A percentile compares a stretch with the other conserved stretches of the same genome.
Conservation (phyloP, 2,113 vertebrate genomes). For the Nothocercus nigrocapillus region DNA sequence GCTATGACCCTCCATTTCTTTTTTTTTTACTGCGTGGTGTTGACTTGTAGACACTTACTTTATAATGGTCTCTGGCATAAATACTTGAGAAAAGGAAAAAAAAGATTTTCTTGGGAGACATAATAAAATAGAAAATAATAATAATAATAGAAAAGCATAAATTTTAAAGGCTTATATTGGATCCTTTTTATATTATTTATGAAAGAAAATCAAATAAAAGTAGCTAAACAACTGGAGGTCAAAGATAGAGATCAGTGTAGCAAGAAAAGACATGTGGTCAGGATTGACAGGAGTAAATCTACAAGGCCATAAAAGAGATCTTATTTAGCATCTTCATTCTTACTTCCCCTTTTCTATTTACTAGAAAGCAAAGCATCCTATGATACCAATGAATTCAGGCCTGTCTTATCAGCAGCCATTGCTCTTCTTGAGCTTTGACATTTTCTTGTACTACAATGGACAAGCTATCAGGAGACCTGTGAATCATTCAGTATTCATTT, state of each 20-base stretch:
- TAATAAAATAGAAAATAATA: neutral
- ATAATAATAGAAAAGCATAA: neutral
- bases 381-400: neutral
- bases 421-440: neutral
- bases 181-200: neutral
- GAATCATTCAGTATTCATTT: constrained; percentile 22
- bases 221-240: neutral
- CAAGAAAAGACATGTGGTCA: neutral
- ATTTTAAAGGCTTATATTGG: neutral
- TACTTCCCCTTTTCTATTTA: neutral
- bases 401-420: neutral
- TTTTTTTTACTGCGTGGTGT: neutral
- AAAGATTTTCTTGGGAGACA: neutral
- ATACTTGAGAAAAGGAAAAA: neutral
- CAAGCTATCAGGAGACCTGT: neutral
- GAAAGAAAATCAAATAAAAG: neutral
- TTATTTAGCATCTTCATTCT: neutral
- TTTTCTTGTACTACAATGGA: neutral
- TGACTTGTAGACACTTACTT: neutral
- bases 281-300: neutral
- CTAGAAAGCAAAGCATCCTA: neutral
- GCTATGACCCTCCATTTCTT: neutral
- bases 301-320: neutral
- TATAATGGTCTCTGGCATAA: neutral
- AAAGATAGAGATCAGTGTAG: neutral